phyloP scores from a whole-genome alignment of 23 tunicate species.

The Aplidium turbinatum region DNA sequence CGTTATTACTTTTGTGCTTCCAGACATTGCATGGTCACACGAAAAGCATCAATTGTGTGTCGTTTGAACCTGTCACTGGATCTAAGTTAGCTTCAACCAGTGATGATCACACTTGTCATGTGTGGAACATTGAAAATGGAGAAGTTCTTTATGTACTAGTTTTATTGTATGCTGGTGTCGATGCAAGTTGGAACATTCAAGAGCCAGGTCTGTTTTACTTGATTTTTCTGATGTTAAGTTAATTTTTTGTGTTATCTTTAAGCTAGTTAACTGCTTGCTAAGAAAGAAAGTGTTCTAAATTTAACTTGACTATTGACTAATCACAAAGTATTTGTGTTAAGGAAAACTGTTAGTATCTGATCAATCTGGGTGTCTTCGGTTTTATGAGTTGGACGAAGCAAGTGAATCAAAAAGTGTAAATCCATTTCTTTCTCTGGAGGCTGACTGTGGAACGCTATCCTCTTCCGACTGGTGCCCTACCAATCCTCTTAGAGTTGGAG shows the following conservation, averaged over 20 bases:
- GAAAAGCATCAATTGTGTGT: conserved; percentile 47
- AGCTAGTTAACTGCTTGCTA: no score
- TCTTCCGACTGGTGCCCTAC: conserved; percentile 77
- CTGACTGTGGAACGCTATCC: conserved; percentile 44
- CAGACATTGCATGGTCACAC: conserved; percentile 58
- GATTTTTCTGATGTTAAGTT: no score
- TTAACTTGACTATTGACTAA: no score
- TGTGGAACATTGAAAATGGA: conserved; percentile 66
- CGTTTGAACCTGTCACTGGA: conserved; percentile 63
- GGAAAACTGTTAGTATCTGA: conserved; percentile 74
- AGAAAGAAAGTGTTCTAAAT: no score
- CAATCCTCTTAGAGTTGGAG: conserved; percentile 71
- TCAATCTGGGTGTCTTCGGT: conserved; percentile 60
- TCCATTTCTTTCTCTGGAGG: conserved; percentile 45
- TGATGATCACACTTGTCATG: conserved; percentile 66
- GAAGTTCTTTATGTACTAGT: conserved; percentile 23
- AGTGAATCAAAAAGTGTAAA: neutral
- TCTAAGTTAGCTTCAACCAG: conserved; percentile 52
- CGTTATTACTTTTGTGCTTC: neutral
- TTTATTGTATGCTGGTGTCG: conserved; percentile 59
- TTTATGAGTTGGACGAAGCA: conserved; percentile 38
- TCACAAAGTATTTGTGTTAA: no score
- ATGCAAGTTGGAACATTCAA: conserved; percentile 51
- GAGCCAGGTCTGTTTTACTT: conserved; percentile 41
- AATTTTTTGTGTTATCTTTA: no score